Base-by-base conservation (phyloP, 2,113 vertebrate genomes). In the Buteo buteo region DNA sequence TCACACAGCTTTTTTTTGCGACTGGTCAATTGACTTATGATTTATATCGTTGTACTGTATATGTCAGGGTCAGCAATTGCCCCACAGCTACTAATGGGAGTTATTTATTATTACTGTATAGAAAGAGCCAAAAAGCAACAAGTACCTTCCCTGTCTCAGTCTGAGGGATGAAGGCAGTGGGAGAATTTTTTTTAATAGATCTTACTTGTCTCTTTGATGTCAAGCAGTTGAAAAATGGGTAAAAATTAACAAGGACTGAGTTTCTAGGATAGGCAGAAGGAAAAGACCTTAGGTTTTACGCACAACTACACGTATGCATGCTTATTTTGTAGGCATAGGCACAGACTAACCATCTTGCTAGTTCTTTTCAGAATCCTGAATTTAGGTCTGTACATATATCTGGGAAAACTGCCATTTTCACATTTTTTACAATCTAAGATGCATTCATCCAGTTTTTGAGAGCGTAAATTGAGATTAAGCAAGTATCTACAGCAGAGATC, bases 21-120 rank as follows among this genome's bases (percentile, higher is more conserved):
- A 40, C 38, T 86, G 18, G 16, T 93, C 69, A 20, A 73, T 91
- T 94, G 91, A 67, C 34, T 81, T 71, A 47, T 21, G 32, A 86
- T 96, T 92, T 93, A 83, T 93, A 71, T 55, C 44, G 40, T 83
- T 47, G 10, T 38, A 72, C 57, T 87, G 7, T 66, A 12, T 47
- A 80, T 67, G 44, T 80, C 82, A 59, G 76, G 88, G 62, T 95
- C 94, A 94, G 81, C 84, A 95, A 82, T 57, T 89, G 57, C 18
- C 38, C 50, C 4, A 2, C 45, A 80, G 77, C 55, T 73, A 44
- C 62, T 90, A 82, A 85, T 82, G 32, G 84, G 32, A 77, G 29
- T 77, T 85, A 77, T 76, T 91, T 92, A 76, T 86, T 91, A 69
- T 79, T 76, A 72, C 36, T 38, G 22, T 62, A 20, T 8, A 87